Evolutionary conservation across 1,140 invertebrate genomes (phyloP), one percentile per base, ranked within the genome.

Genomic region (Scaptomyza pallida): DNA sequence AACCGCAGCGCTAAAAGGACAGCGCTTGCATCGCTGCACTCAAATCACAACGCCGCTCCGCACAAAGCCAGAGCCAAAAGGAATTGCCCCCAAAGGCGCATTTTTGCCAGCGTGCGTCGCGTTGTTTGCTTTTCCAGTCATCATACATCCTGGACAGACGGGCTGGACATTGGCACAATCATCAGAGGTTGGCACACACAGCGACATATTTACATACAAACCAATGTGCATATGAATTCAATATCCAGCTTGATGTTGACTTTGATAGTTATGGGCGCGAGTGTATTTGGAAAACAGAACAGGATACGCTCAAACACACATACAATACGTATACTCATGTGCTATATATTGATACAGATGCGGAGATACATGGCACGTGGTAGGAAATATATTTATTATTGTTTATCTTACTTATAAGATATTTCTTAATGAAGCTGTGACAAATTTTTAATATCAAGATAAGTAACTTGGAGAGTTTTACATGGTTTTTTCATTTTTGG

Each of bases 1-100:
- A 81, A 62, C 81, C 78, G 82, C 82, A 88, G 77, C 71, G 59
- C 65, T 59, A 86, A 85, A 86, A 86, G 77, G 81, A 86, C 81
- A 71, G 77, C 77, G 54, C 48, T 48, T 47, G 72, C 67, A 68
- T 68, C 74, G 50, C 61, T 55, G 65, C 41, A 50, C 64, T 64
- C 60, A 51, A 17, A 56, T 64, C 61, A 54, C 51, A 68, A 62
- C 50, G 59, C 21, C 33, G 33, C 50, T 48, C 21, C 33, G 33
- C 47, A 54, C 10, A 30, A 16, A 6, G 17, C 16, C 13, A 13
- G 52, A 17, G 52, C 12, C 52, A 55, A 41, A n/a, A 55, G 52
- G 52, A 55, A 19, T 37, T 41, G 51, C 56, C 56, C 51, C 51
- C 67, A 30, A 30, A 30, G 54, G 43, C 23, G 51, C 43, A 8